These are phyloP conservation scores for Andrena cerasifolii DNA, from an alignment of 1,140 invertebrate genomes.

Conservation along the genomic window DNA sequence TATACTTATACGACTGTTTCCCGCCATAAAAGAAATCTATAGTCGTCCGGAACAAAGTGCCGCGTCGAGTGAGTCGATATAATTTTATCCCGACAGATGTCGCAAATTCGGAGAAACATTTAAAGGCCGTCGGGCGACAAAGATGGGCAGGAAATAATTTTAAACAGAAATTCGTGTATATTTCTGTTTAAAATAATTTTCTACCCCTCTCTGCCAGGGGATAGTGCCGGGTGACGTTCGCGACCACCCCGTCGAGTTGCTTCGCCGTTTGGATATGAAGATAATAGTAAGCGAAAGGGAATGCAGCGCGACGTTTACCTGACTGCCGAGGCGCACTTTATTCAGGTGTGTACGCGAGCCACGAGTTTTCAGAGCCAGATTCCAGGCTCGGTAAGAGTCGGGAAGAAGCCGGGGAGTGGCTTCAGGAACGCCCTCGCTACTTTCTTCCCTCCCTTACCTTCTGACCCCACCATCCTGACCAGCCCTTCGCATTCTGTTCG, in stretches of 20 bases:
- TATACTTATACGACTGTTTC: too few species aligned
- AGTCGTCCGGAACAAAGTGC: too few species aligned
- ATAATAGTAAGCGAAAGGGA: slow-evolving; percentile 1
- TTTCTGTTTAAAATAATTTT: too few species aligned
- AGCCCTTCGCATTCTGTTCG: slow-evolving; percentile 60
- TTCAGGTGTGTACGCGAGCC: slow-evolving; percentile 50
- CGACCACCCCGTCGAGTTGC: background rate
- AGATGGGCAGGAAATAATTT: too few species aligned
- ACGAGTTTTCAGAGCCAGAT: slow-evolving; percentile 62
- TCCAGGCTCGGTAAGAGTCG: slow-evolving; percentile 60
- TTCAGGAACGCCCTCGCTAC: slow-evolving; percentile 77
- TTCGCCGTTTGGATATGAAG: background rate
- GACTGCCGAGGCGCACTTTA: slow-evolving; percentile 51
- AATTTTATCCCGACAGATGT: too few species aligned
- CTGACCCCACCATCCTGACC: slow-evolving; percentile 48
- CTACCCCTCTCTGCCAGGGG: too few species aligned
- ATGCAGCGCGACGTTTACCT: slow-evolving; percentile 36
- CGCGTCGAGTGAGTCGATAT: too few species aligned
- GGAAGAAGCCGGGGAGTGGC: slow-evolving; percentile 72
- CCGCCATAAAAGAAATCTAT: too few species aligned
- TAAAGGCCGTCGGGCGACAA: too few species aligned
- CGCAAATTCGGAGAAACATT: too few species aligned
- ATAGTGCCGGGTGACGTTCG: background rate
- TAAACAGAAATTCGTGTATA: too few species aligned
- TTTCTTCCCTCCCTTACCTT: slow-evolving; percentile 63